Evolutionary conservation across 2,113 vertebrate species (phyloP), one percentile per base, ranked within the genome.

Genomic region (Abramis brama): DNA sequence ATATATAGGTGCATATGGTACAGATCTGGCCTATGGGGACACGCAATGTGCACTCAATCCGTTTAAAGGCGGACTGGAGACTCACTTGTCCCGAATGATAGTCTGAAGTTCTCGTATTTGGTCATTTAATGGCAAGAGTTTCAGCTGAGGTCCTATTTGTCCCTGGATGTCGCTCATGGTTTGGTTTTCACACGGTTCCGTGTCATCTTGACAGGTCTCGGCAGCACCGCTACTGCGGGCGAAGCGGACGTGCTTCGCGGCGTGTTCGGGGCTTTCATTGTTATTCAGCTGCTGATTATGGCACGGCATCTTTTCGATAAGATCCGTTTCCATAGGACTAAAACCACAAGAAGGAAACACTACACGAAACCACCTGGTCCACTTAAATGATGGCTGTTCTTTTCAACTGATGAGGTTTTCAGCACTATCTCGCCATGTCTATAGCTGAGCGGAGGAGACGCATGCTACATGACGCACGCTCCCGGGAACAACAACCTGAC

Each of bases 101-200:
- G 96, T 96, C 93, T 96, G 96, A 6, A 96, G 93, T 85, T 96
- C 96, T 55, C 95, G 94, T 87, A 96, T 96, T 91, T 96, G 96
- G 86, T 96, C 96, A 89, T 96, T 96, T 94, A 96, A 93, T 23
- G 95, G 95, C 84, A 96, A 93, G 55, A 96, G 92, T 79, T 96
- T 96, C 83, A 96, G 92, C 90, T 95, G 95, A 7, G 93, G 86
- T 30, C 91, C 95, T 88, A 94, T 88, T 66, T 92, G 79, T 2
- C 1, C 39, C 25, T 57, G 83, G 9, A 64, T 8, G 1, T 89
- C 86, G 17, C 76, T 71, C 30, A 6, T 15, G 75, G 73, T 19
- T 55, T 70, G 55, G 68, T 50, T 86, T 33, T 88, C 82, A 21
- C 30, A 39, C 60, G 89, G 83, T 19, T 79, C 36, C 45, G 85